Conservation (phyloP, 2,888 invertebrate species). For the Phaedon cochleariae region DNA sequence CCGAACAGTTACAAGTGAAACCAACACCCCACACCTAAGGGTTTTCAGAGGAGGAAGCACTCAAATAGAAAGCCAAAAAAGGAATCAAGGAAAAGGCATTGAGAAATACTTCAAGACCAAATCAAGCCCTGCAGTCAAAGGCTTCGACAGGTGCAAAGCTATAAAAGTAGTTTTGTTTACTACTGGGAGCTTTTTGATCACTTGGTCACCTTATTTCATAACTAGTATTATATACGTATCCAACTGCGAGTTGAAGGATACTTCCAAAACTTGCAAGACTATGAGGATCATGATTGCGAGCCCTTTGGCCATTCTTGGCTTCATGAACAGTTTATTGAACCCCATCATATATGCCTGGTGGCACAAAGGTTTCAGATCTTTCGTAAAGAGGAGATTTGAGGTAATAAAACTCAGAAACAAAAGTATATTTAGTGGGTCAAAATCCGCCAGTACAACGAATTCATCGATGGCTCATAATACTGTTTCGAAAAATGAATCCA, state of each 20-base stretch:
- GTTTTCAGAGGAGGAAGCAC: neutral
- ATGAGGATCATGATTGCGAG: conserved; percentile 66
- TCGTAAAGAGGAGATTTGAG: conserved; percentile 44
- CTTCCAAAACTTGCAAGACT: conserved; percentile 61
- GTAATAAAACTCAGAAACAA: conserved; percentile 15
- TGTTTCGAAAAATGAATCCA: neutral
- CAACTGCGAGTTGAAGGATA: conserved; percentile 39
- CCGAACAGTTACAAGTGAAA: neutral
- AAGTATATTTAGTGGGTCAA: neutral
- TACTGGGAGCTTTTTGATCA: conserved; percentile 68
- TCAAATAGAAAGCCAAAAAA: neutral
- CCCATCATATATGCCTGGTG: conserved; percentile 77
- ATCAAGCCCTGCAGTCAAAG: conserved; percentile 22
- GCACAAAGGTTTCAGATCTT: conserved; percentile 72
- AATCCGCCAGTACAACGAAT: neutral
- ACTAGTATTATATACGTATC: conserved; percentile 66
- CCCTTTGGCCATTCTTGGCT: conserved; percentile 69
- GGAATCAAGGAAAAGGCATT: conserved; percentile 34
- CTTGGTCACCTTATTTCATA: conserved; percentile 73
- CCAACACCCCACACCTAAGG: neutral
- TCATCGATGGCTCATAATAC: neutral
- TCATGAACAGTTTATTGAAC: conserved; percentile 70
- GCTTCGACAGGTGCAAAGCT: conserved; percentile 69
- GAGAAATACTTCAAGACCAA: conserved; percentile 43
- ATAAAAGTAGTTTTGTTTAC: conserved; percentile 71